Evolutionary conservation across 2,888 invertebrate species (phyloP).

Genomic region (Leptogaster cylindrica): DNA sequence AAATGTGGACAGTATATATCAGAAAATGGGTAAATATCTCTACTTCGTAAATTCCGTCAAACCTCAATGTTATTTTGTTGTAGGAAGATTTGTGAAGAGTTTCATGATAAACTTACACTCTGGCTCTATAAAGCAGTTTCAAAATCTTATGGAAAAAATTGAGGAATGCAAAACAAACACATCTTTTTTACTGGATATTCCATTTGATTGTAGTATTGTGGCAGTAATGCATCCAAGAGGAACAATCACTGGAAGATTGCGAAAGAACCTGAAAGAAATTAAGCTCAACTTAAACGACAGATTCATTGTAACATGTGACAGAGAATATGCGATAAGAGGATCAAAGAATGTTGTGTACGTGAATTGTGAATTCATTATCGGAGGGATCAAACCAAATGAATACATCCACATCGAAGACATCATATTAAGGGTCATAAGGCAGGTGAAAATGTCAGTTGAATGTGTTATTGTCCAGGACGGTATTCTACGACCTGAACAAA

Average conservation of each 20-base stretch:
- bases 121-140: no score
- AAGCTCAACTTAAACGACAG: background rate
- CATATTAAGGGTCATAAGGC: background rate
- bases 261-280: background rate
- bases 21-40: no score
- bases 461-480: conserved; percentile 3
- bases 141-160: no score
- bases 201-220: no score
- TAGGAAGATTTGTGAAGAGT: no score
- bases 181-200: no score
- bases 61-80: no score
- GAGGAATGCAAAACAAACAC: no score
- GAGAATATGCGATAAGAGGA: background rate
- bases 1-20: no score
- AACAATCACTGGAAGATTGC: background rate
- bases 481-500: background rate
- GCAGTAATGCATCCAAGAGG: background rate
- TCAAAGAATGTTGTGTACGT: background rate
- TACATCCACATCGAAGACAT: conserved; percentile 25
- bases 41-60: no score
- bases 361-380: background rate
- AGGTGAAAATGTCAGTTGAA: background rate
- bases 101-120: no score
- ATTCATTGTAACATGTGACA: background rate
- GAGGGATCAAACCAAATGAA: background rate